Percentiles rank a stretch among this genome's conserved stretches.
phyloP scores from a whole-genome alignment of 2,888 invertebrate genomes.

The Chrysolina americana region DNA sequence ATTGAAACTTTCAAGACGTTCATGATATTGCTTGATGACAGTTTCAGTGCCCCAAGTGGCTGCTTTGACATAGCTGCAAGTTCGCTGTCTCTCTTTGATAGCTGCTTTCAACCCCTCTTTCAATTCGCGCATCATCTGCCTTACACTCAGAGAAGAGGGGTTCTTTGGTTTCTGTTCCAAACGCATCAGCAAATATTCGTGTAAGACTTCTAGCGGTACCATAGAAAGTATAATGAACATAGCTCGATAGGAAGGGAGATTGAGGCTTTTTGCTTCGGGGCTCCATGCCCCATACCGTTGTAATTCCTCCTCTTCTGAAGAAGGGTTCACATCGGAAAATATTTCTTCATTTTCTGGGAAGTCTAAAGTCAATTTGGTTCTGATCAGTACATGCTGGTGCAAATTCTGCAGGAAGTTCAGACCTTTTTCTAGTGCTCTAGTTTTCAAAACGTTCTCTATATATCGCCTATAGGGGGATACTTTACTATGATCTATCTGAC shows the following conservation, averaged over 20 bases:
- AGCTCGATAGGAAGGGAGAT: conserved; percentile 87
- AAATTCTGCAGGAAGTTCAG: conserved; percentile 84
- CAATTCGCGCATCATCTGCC: conserved; percentile 84
- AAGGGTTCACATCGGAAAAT: conserved; percentile 54
- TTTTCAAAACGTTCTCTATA: conserved; percentile 90
- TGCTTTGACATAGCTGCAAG: conserved; percentile 39
- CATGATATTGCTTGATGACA: conserved; percentile 71
- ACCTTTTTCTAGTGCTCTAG: conserved; percentile 87
- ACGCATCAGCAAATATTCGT: conserved; percentile 90
- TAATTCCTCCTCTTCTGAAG: conserved; percentile 71
- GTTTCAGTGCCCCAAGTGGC: conserved; percentile 70
- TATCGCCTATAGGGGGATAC: conserved; percentile 76
- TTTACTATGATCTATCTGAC: conserved; percentile 54
- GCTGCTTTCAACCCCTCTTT: conserved; percentile 91
- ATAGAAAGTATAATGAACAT: conserved; percentile 89
- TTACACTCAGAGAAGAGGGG: conserved; percentile 88
- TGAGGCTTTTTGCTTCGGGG: conserved; percentile 81
- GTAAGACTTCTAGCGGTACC: conserved; percentile 91
- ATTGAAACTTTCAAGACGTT: conserved; percentile 82
- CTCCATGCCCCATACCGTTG: conserved; percentile 84
- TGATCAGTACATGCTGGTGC: conserved; percentile 78
- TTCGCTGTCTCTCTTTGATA: conserved; percentile 77
- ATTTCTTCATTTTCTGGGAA: conserved; percentile 69
- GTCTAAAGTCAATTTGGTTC: conserved; percentile 80
- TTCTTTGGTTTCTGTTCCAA: conserved; percentile 86